phyloP scores from a whole-genome alignment of 2,888 invertebrate genomes.

The Microdon myrmicae region DNA sequence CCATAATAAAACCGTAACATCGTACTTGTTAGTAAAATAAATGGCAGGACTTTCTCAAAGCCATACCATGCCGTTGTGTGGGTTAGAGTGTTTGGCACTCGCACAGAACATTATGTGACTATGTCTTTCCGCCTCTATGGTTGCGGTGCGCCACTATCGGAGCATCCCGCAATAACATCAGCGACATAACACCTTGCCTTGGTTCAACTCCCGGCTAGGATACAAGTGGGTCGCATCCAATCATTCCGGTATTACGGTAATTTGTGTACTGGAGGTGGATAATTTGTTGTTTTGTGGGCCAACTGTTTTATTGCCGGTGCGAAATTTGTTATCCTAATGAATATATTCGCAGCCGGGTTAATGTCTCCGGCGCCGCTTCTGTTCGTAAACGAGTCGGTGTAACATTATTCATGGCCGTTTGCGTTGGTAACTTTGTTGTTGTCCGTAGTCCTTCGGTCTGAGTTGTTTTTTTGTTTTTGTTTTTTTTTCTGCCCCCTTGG shows the following conservation, averaged over 20 bases:
- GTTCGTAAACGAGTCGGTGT: conserved; percentile 20
- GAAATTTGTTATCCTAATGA: conserved; percentile 51
- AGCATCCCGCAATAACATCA: conserved; percentile 36
- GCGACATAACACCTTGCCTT: conserved; percentile 27
- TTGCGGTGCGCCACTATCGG: conserved; percentile 42
- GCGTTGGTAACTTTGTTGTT: conserved; percentile 10
- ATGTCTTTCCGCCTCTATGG: conserved; percentile 21
- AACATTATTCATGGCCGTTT: conserved; percentile 37
- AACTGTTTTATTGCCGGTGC: conserved; percentile 48
- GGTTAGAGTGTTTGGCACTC: conserved; percentile 44
- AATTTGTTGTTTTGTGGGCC: conserved; percentile 52
- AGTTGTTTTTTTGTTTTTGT: conserved; percentile 18
- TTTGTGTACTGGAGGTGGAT: conserved; percentile 51
- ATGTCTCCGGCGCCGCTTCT: conserved; percentile 13
- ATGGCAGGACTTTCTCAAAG: conserved; percentile 50
- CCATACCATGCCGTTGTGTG: conserved; percentile 49
- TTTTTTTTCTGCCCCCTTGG: conserved; percentile 1
- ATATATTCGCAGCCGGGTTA: conserved; percentile 46
- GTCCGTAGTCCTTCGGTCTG: background rate
- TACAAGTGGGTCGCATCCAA: conserved; percentile 23
- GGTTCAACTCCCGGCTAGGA: conserved; percentile 4
- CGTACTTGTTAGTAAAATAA: conserved; percentile 50
- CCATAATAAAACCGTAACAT: conserved; percentile 50
- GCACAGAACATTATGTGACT: conserved; percentile 33
- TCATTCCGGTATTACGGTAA: conserved; percentile 49